Base-by-base conservation (phyloP, 2,797 vertebrate genomes). In the Eulemur albifrons region DNA sequence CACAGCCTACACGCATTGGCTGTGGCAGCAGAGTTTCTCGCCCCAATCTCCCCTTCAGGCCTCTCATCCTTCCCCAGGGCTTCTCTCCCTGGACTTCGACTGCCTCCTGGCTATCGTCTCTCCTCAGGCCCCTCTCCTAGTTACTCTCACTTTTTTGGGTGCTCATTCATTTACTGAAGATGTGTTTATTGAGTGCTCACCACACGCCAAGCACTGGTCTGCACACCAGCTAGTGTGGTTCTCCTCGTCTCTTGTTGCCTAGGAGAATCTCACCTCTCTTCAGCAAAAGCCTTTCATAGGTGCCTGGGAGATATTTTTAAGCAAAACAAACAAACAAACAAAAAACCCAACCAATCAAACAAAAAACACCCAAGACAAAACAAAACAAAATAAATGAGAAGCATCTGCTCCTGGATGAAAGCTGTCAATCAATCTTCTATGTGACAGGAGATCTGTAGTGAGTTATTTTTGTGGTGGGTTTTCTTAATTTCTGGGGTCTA, bases 391-490 rank as follows among this genome's bases (percentile, higher is more conserved):
- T 17, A 67, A 76, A 32, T 21, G 15, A 79, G 57, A 92, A 48
- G 25, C 40, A 9, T 52, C 61, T 93, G 45, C 35, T 90, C 63
- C 59, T 88, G 25, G 65, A 73, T 67, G 30, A 48, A 96, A 88
- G 32, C 4, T 69, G 20, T 52, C 75, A 27, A 45, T 52, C 75
- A 32, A 45, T 83, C 50, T 83, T 95, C 11, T 81, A 17, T 43
- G 32, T 75, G 52, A 83, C 17, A 73, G 14, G 11, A 93, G 17
- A 15, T 76, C 52, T 50, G 30, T n/a, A 70, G 54, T 91, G 21
- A 57, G 27, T 88, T 96, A 79, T 80, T 96, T 93, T 85, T 93
- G 48, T 75, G 32, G 38, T 54, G 40, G 27, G 5, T 73, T 92
- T 81, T 81, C 61, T 88, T 87, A 69, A 69, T 92, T 15, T 88